phyloP scores from a whole-genome alignment of 1,140 invertebrate genomes.

The Cheumatopsyche charites region DNA sequence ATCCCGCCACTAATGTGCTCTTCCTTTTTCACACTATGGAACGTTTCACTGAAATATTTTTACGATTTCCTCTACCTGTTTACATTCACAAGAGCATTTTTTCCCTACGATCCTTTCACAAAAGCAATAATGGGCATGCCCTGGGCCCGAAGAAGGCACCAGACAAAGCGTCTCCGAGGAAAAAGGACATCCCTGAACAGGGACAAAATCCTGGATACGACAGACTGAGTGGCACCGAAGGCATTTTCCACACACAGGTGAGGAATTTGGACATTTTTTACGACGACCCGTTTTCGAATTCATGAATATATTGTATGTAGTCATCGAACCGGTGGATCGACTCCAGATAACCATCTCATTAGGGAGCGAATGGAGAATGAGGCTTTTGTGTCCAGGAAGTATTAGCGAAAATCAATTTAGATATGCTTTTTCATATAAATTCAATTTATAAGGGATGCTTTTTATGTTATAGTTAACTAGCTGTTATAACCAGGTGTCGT shows the following conservation, averaged over 20 bases:
- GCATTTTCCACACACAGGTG: slow-evolving; percentile 36
- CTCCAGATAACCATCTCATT: slow-evolving; percentile 27
- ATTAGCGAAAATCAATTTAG: slow-evolving; percentile 37
- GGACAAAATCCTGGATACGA: slow-evolving; percentile 19
- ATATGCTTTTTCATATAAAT: slow-evolving; percentile 3
- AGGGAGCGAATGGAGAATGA: neutral
- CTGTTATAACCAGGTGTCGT: no score
- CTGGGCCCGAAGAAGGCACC: neutral
- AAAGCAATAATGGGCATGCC: neutral
- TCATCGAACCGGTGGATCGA: slow-evolving; percentile 20
- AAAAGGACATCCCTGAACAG: slow-evolving; percentile 17
- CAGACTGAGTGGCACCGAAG: slow-evolving; percentile 46
- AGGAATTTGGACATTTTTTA: slow-evolving; percentile 34
- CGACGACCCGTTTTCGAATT: no score
- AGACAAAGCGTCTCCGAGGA: neutral
- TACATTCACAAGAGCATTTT: neutral
- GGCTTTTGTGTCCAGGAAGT: neutral
- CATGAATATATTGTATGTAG: slow-evolving; percentile 3
- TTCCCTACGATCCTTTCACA: neutral
- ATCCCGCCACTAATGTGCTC: slow-evolving; percentile 46
- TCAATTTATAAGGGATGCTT: no score
- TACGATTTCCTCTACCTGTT: slow-evolving; percentile 49
- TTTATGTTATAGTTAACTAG: no score
- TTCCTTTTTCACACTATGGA: slow-evolving; percentile 46
- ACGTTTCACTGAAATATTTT: slow-evolving; percentile 46